Evolutionary conservation across 92 coral and sea anemone genomes (phyloP).

Genomic region (Desmophyllum pertusum): DNA sequence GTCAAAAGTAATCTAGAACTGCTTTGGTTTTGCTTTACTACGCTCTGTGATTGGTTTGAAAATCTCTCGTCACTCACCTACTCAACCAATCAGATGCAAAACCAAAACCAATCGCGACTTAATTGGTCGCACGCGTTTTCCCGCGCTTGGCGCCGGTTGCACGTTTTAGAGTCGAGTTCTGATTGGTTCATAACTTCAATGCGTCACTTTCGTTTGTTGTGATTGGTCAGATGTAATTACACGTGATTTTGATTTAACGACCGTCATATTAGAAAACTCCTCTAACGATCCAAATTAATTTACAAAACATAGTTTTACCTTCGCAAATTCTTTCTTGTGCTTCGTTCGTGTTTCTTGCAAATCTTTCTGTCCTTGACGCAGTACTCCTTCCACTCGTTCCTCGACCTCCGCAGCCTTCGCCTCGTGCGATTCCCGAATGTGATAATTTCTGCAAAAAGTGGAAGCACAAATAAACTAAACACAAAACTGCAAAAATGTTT

Average conservation of each 20-base stretch:
- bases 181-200: too few species aligned
- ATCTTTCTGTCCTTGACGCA: constrained; percentile 61
- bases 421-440: constrained; percentile 27
- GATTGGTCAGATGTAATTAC: neutral
- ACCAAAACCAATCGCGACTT: too few species aligned
- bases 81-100: too few species aligned
- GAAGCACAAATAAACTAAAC: neutral
- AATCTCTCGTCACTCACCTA: too few species aligned
- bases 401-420: constrained; percentile 68
- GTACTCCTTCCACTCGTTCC: constrained; percentile 63
- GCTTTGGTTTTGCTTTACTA: too few species aligned
- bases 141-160: neutral
- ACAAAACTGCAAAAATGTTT: too few species aligned
- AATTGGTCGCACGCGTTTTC: too few species aligned
- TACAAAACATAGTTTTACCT: constrained; percentile 53
- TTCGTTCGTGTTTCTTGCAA: constrained; percentile 70
- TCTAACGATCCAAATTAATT: neutral
- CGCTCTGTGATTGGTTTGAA: too few species aligned
- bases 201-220: too few species aligned
- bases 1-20: too few species aligned
- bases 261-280: too few species aligned
- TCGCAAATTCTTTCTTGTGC: constrained; percentile 79
- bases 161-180: neutral
- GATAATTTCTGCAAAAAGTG: constrained; percentile 20
- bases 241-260: neutral